phyloP scores from a whole-genome alignment of 2,888 invertebrate genomes.

The Tigriopus californicus region DNA sequence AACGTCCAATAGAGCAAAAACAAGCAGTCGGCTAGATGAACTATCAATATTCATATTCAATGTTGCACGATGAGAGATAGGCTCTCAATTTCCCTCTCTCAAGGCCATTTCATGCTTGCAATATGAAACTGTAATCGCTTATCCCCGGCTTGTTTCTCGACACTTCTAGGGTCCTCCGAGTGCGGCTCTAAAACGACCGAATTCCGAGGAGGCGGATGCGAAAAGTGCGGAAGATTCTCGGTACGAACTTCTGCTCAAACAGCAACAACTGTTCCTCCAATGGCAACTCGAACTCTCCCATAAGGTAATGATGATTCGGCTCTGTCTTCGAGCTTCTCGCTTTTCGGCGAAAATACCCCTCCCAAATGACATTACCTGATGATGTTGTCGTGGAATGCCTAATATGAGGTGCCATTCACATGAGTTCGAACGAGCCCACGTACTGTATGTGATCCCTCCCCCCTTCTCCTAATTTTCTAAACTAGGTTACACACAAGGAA shows the following conservation, averaged over 20 bases:
- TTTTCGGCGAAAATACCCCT: too few species aligned
- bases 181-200: constrained; percentile 43
- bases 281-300: constrained; percentile 64
- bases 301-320: constrained; percentile 32
- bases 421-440: neutral
- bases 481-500: too few species aligned
- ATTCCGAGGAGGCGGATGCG: constrained; percentile 14
- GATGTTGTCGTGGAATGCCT: too few species aligned
- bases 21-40: neutral
- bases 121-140: neutral
- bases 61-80: neutral
- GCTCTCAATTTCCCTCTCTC: neutral
- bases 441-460: too few species aligned
- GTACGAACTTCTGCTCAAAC: constrained; percentile 75
- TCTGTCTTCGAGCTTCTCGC: too few species aligned
- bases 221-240: constrained; percentile 46
- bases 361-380: too few species aligned
- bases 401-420: too few species aligned
- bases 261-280: constrained; percentile 79
- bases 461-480: too few species aligned
- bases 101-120: neutral
- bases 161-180: constrained; percentile 54
- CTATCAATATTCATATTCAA: neutral
- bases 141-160: too few species aligned
- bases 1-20: neutral